These are phyloP conservation scores for Odontomachus brunneus DNA, from an alignment of 1,140 invertebrate species.

Conservation along the genomic window DNA sequence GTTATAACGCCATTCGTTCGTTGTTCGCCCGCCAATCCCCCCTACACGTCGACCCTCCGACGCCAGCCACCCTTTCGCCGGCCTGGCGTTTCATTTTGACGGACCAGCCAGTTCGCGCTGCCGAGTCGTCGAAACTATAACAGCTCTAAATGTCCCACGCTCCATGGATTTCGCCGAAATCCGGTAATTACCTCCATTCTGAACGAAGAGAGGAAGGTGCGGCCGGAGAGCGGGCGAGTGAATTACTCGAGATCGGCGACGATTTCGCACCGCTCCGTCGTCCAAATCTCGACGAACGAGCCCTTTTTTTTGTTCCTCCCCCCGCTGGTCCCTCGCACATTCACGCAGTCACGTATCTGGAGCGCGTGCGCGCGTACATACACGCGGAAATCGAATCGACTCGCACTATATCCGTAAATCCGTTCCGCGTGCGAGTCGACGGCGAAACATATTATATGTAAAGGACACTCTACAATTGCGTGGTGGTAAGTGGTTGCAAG, in stretches of 20 bases:
- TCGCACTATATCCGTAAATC: not conserved
- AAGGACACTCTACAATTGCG: no score
- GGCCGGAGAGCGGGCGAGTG: slow-evolving; percentile 25
- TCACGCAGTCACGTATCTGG: no score
- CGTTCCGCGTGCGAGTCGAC: not conserved
- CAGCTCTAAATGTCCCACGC: slow-evolving; percentile 74
- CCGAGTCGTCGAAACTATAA: slow-evolving; percentile 75
- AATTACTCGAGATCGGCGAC: slow-evolving; percentile 69
- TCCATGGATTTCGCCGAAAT: slow-evolving; percentile 74
- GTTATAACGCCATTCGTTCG: slow-evolving; percentile 81
- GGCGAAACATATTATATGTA: not conserved
- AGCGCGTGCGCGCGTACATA: no score
- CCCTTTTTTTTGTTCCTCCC: slow-evolving; percentile 33
- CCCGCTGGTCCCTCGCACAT: not conserved
- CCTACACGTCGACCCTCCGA: slow-evolving; percentile 26
- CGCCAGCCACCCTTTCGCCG: not conserved
- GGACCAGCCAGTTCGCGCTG: slow-evolving; percentile 51
- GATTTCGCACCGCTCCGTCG: slow-evolving; percentile 59
- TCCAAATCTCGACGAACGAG: slow-evolving; percentile 17
- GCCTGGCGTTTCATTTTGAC: slow-evolving; percentile 71
- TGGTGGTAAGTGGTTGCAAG: no score
- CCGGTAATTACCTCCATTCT: slow-evolving; percentile 75
- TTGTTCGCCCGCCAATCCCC: slow-evolving; percentile 70
- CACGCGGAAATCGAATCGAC: not conserved
- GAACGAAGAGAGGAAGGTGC: slow-evolving; percentile 49